Percentiles rank a stretch among this genome's conserved stretches.
phyloP scores from a whole-genome alignment of 2,797 vertebrate species.

The Alca torda region DNA sequence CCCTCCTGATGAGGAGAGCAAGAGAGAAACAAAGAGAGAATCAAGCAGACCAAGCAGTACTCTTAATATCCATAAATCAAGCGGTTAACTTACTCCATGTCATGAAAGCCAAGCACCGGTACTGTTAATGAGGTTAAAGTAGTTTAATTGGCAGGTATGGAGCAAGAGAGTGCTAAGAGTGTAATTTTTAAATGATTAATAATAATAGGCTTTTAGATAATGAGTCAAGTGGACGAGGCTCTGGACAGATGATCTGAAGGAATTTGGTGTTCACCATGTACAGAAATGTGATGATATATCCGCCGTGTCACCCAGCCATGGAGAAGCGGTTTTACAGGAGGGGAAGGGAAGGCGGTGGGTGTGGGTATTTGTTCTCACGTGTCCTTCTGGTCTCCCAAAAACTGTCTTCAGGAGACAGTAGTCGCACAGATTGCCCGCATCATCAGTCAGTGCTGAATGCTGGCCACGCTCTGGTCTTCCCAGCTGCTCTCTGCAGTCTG shows the following conservation, averaged over 20 bases:
- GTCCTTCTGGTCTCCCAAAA: neutral
- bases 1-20: neutral
- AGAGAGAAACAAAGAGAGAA: neutral
- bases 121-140: conserved; percentile 55
- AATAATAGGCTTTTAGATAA: conserved; percentile 58
- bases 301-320: neutral
- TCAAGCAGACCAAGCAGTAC: neutral
- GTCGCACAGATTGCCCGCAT: rapidly evolving
- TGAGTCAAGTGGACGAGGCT: conserved; percentile 22
- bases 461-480: neutral
- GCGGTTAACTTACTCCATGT: conserved; percentile 26
- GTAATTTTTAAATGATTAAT: conserved; percentile 54
- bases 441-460: neutral
- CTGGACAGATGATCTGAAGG: conserved; percentile 4
- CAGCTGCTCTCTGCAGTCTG: neutral
- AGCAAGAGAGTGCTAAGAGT: conserved; percentile 17
- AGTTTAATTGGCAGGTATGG: conserved; percentile 49
- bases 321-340: neutral
- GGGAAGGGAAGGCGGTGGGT: neutral
- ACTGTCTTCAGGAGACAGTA: neutral
- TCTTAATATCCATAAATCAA: conserved; percentile 46
- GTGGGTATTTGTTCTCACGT: rapidly evolving
- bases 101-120: conserved; percentile 35
- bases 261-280: neutral
- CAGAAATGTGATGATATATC: neutral